These are phyloP conservation scores for Sminthopsis crassicaudata DNA, from an alignment of 2,113 vertebrate genomes.

Conservation along the genomic window DNA sequence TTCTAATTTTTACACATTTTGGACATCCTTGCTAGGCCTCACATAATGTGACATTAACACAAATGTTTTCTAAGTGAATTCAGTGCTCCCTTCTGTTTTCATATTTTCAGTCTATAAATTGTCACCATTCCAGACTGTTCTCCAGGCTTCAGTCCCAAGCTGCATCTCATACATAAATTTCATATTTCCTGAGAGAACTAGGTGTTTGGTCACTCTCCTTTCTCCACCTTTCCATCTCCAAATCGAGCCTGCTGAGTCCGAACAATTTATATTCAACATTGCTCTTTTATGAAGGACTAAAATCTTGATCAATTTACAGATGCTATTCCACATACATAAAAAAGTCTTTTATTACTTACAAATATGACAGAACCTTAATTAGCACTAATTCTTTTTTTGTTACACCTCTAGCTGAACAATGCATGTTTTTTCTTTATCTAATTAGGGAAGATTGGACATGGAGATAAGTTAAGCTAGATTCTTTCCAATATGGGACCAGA, in stretches of 20 bases:
- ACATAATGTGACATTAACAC: not conserved
- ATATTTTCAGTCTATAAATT: conserved; percentile 54
- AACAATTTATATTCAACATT: fast-evolving
- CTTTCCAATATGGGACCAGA: not conserved
- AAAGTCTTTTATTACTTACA: not conserved
- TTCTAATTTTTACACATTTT: conserved; percentile 33
- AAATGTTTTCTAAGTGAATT: conserved; percentile 30
- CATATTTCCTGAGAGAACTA: not conserved
- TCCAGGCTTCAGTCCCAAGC: not conserved
- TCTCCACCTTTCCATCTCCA: not conserved
- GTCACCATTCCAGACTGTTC: not conserved
- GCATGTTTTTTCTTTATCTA: not conserved
- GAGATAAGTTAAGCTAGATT: not conserved
- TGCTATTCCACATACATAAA: not conserved
- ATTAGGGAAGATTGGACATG: not conserved
- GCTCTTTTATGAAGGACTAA: not conserved
- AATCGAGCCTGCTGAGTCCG: not conserved
- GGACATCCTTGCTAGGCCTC: not conserved
- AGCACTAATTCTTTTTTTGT: not conserved
- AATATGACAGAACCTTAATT: not conserved
- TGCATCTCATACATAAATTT: not conserved
- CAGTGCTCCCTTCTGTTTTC: not conserved
- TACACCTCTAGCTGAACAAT: conserved; percentile 1
- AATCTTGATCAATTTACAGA: too few relatives aligned
- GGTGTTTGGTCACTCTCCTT: not conserved